These are phyloP conservation scores for Alloplasta piceator DNA, from an alignment of 2,888 invertebrate genomes.

Conservation along the genomic window DNA sequence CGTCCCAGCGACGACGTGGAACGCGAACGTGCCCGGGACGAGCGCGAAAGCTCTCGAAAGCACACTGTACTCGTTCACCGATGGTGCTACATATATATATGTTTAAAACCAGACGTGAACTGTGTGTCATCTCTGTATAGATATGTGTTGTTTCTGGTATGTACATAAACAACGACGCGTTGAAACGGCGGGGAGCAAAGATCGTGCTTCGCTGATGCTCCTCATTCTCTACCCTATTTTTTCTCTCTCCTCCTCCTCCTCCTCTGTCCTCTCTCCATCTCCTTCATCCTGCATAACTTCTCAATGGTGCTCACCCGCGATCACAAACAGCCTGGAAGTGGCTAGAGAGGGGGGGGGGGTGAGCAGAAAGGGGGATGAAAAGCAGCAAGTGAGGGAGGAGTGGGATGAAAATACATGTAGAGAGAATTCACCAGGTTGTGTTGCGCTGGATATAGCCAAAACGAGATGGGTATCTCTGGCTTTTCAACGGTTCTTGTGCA, in stretches of 20 bases:
- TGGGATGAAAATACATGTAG: background rate
- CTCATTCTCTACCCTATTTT: background rate
- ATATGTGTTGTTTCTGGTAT: background rate
- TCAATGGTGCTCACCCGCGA: constrained; percentile 21
- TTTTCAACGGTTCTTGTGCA: constrained; percentile 13
- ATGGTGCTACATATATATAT: background rate
- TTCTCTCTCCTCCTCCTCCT: background rate
- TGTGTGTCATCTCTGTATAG: background rate
- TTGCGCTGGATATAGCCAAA: background rate
- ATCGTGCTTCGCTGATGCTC: constrained; percentile 39
- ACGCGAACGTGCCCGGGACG: background rate
- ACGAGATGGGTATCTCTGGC: constrained; percentile 21
- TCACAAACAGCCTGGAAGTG: constrained; percentile 16
- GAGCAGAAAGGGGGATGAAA: constrained; percentile 37
- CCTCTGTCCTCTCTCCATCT: no score
- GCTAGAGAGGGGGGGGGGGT: constrained; percentile 13
- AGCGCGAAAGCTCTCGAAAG: background rate
- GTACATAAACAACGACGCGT: constrained; percentile 52
- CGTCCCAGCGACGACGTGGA: constrained; percentile 24
- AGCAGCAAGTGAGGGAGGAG: background rate
- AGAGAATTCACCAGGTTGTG: background rate
- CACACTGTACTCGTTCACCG: no score
- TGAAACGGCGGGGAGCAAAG: constrained; percentile 51
- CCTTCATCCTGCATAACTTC: background rate
- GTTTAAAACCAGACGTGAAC: background rate